Conservation (phyloP, 92 coral and sea anemone species). For the Palythoa heliodiscus region DNA sequence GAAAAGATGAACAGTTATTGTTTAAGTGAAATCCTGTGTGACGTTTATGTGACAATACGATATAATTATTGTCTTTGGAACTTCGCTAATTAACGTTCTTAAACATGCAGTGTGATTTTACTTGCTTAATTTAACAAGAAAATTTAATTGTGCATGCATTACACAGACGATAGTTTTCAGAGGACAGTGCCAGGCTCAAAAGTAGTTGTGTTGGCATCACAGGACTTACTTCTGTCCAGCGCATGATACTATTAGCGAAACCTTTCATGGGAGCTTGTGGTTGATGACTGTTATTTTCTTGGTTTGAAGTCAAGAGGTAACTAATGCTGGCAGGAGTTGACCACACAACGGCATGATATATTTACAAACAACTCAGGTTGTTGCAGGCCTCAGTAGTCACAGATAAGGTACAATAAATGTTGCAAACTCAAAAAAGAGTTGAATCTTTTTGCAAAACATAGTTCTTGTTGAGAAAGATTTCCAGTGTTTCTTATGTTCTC, state of each 20-base stretch:
- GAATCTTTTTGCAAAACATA: neutral
- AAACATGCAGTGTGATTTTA: too few species aligned
- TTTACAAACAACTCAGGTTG: neutral
- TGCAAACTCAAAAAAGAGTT: too few species aligned
- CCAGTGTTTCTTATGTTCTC: neutral
- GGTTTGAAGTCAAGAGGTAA: neutral
- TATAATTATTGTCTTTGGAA: too few species aligned
- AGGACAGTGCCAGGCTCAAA: neutral
- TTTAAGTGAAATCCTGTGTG: neutral
- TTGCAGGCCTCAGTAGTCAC: too few species aligned
- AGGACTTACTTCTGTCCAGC: neutral
- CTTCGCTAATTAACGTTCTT: neutral
- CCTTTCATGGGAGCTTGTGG: conserved; percentile 8
- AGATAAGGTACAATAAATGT: neutral
- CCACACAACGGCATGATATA: neutral
- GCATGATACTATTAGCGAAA: conserved; percentile 12
- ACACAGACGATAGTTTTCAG: neutral
- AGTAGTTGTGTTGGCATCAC: neutral
- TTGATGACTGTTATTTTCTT: neutral
- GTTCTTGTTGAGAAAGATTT: neutral
- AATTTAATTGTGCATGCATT: neutral
- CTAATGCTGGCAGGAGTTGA: neutral
- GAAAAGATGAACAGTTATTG: neutral
- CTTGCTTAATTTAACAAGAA: neutral
- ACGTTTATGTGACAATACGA: neutral